Percentiles rank a stretch among this genome's conserved stretches.
phyloP scores from a whole-genome alignment of 2,888 invertebrate genomes.

The Chloroclysta siterata region DNA sequence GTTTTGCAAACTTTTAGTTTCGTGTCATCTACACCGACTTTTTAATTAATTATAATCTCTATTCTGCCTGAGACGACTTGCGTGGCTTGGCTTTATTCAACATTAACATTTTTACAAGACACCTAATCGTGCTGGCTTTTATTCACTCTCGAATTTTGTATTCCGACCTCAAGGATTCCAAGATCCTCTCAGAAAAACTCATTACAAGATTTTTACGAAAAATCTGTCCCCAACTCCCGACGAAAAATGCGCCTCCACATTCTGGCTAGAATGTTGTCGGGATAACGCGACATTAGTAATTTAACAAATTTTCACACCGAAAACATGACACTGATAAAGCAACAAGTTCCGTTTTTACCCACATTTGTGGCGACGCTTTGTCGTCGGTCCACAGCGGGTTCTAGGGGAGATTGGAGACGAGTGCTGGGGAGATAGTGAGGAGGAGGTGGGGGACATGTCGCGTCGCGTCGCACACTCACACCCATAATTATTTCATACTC shows the following conservation, averaged over 20 bases:
- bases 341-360: slow-evolving; percentile 77
- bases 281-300: slow-evolving; percentile 51
- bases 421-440: slow-evolving; percentile 40
- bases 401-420: slow-evolving; percentile 46
- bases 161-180: slow-evolving; percentile 12
- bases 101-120: slow-evolving; percentile 4
- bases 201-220: slow-evolving; percentile 30
- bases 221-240: slow-evolving; percentile 4
- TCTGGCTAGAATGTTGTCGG: slow-evolving; percentile 44
- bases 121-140: slow-evolving; percentile 12
- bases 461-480: slow-evolving; percentile 63
- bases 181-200: slow-evolving; percentile 19
- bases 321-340: slow-evolving; percentile 76
- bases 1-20: slow-evolving; percentile 27
- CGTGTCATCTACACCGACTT: slow-evolving; percentile 24
- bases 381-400: slow-evolving; percentile 58
- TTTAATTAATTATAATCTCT: slow-evolving; percentile 17
- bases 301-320: slow-evolving; percentile 60
- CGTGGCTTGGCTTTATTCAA: slow-evolving; percentile 1
- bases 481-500: slow-evolving; percentile 82
- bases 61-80: slow-evolving; percentile 1
- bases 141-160: slow-evolving; percentile 19
- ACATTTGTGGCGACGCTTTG: slow-evolving; percentile 71
- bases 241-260: slow-evolving; percentile 39
- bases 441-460: slow-evolving; percentile 54